Conservation (phyloP, 2,888 invertebrate species). For the Acrobasis consociella region DNA sequence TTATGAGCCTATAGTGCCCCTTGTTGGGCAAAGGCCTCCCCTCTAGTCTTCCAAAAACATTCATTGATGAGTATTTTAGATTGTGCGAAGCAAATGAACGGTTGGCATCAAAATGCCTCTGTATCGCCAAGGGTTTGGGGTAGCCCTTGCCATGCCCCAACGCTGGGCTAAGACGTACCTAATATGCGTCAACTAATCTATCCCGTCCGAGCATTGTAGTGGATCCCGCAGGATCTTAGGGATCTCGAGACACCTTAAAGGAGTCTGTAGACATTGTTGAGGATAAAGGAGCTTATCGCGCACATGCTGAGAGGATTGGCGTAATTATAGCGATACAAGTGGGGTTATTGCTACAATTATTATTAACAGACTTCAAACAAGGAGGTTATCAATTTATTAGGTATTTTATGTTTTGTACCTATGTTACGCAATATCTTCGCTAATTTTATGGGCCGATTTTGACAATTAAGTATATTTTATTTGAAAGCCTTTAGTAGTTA, state of each 20-base stretch:
- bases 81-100: background rate
- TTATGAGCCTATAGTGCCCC: too few species aligned
- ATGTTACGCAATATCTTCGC: too few species aligned
- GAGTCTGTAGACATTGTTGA: slow-evolving; percentile 30
- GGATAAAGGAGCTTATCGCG: slow-evolving; percentile 20
- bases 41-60: too few species aligned
- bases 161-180: background rate
- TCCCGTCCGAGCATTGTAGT: slow-evolving; percentile 33
- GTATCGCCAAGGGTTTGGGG: background rate
- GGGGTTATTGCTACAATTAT: background rate
- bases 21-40: too few species aligned
- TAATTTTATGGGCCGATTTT: too few species aligned
- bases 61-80: too few species aligned
- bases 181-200: slow-evolving; percentile 36
- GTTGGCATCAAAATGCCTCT: background rate
- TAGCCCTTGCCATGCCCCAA: background rate
- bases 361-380: too few species aligned
- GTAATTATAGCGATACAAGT: background rate
- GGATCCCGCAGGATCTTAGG: slow-evolving; percentile 29
- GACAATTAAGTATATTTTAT: too few species aligned
- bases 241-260: slow-evolving; percentile 38
- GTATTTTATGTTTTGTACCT: too few species aligned
- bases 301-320: background rate
- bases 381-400: too few species aligned
- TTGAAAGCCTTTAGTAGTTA: too few species aligned